phyloP scores from a whole-genome alignment of 2,888 invertebrate species.

The Eupithecia exiguata region DNA sequence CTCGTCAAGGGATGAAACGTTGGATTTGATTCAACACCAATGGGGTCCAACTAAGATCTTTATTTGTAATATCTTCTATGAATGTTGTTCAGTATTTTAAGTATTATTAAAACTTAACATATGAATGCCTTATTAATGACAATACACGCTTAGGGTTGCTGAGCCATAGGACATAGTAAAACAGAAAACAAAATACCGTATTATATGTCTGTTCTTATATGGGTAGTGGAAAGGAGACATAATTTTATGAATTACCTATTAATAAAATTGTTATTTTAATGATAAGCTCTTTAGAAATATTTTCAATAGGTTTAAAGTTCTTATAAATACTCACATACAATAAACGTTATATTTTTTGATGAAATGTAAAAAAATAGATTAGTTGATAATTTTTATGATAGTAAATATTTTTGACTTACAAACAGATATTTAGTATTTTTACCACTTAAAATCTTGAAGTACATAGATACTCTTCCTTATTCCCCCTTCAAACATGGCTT shows the following conservation, averaged over 20 bases:
- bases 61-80: neutral
- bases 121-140: neutral
- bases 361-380: neutral
- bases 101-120: neutral
- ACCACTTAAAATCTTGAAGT: neutral
- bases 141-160: neutral
- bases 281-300: neutral
- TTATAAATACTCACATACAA: neutral
- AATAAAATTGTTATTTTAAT: neutral
- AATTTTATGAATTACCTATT: neutral
- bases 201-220: neutral
- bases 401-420: neutral
- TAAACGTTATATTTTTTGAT: neutral
- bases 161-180: neutral
- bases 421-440: neutral
- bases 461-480: too few species aligned
- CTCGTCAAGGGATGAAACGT: too few species aligned
- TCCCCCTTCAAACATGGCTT: too few species aligned
- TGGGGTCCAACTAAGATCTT: neutral
- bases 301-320: neutral
- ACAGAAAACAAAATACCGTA: neutral
- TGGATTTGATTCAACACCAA: too few species aligned
- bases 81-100: neutral
- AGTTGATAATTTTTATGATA: neutral
- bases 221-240: neutral